These are phyloP conservation scores for Acanthiza pusilla DNA, from an alignment of 2,797 vertebrate species.

Conservation along the genomic window DNA sequence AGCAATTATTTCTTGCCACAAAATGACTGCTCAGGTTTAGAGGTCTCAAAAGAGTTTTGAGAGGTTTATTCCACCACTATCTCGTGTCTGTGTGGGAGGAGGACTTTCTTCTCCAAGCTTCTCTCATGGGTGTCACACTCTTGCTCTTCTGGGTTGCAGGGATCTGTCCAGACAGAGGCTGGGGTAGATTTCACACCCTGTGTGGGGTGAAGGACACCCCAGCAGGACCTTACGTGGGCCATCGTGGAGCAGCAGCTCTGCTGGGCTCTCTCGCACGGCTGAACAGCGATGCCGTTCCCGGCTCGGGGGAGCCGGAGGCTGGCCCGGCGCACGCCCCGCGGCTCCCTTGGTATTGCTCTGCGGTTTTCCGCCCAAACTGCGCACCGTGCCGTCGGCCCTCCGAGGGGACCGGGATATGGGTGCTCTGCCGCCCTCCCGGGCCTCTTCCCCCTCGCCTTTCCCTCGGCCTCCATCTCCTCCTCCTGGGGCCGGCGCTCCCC, in stretches of 20 bases:
- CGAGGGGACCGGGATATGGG: neutral
- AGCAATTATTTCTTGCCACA: neutral
- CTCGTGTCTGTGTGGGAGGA: neutral
- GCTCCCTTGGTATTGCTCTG: neutral
- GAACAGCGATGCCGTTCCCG: too few species aligned
- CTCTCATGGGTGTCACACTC: neutral
- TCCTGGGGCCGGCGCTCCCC: too few species aligned
- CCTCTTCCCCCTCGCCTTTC: neutral
- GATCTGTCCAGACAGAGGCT: neutral
- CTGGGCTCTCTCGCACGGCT: rapidly evolving
- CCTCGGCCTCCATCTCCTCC: neutral
- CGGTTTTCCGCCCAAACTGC: neutral
- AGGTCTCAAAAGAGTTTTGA: neutral
- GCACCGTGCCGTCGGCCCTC: neutral
- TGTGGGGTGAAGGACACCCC: neutral
- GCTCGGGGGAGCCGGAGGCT: too few species aligned
- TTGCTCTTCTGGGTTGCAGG: neutral
- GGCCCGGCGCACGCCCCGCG: too few species aligned
- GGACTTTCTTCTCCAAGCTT: neutral
- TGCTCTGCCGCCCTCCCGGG: too few species aligned
- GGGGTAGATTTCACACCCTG: too few species aligned
- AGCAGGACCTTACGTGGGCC: rapidly evolving
- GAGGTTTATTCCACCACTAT: neutral
- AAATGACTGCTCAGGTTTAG: neutral
- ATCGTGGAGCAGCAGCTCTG: neutral